phyloP scores from a whole-genome alignment of 2,888 invertebrate species.

The Drosophila buzzatii region DNA sequence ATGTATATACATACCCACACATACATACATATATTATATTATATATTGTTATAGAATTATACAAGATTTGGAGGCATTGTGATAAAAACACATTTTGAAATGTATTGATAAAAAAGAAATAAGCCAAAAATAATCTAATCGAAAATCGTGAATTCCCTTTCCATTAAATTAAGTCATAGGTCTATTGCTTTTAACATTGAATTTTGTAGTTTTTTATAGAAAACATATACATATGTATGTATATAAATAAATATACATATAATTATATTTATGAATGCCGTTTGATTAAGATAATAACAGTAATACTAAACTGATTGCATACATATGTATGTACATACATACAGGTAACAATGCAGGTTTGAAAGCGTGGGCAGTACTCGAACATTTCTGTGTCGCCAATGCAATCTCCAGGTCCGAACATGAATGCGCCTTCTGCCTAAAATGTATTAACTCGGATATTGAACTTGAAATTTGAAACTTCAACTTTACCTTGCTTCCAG shows the following conservation, averaged over 20 bases:
- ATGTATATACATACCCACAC: not conserved
- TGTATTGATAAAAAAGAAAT: no score
- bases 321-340: slow-evolving; percentile 21
- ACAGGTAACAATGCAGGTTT: slow-evolving; percentile 62
- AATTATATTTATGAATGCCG: no score
- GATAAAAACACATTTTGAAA: not conserved
- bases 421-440: slow-evolving; percentile 43
- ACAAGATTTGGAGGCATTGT: not conserved
- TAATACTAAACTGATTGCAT: not conserved
- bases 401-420: slow-evolving; percentile 78
- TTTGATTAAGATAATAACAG: not conserved
- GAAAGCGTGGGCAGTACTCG: slow-evolving; percentile 53
- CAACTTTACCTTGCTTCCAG: slow-evolving; percentile 68
- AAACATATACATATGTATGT: no score
- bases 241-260: no score
- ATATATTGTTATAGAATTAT: not conserved
- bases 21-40: not conserved
- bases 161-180: no score
- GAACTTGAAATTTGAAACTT: not conserved
- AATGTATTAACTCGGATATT: slow-evolving; percentile 5
- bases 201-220: no score
- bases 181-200: no score
- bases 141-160: no score
- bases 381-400: slow-evolving; percentile 75
- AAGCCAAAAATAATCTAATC: no score